Conservation (phyloP, 1,140 invertebrate genomes). For the Drosophila dunni region DNA sequence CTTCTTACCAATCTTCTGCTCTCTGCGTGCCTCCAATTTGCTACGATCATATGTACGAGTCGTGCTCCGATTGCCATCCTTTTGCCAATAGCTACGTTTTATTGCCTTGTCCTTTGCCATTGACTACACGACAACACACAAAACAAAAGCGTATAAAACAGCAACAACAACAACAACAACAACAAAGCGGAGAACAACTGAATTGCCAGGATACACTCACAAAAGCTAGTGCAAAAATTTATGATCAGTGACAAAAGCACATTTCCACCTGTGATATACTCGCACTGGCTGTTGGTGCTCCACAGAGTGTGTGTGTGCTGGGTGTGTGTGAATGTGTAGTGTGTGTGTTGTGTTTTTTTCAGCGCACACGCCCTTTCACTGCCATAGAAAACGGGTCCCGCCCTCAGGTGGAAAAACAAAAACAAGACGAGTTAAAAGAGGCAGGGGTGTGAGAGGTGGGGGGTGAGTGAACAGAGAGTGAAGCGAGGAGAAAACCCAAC, state of each 20-base stretch:
- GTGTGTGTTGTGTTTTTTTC: constrained; percentile 34
- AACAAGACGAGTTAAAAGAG: background rate
- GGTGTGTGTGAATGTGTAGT: constrained; percentile 22
- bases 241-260: constrained; percentile 82
- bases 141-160: constrained; percentile 34
- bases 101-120: constrained; percentile 61
- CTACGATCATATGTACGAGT: constrained; percentile 47
- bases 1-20: constrained; percentile 1
- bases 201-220: constrained; percentile 37
- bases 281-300: constrained; percentile 10
- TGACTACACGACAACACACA: constrained; percentile 18
- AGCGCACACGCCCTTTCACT: constrained; percentile 70
- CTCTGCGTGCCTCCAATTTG: constrained; percentile 56
- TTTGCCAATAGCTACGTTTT: constrained; percentile 75
- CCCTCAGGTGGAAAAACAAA: constrained; percentile 51
- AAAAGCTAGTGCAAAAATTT: constrained; percentile 69
- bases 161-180: constrained; percentile 28
- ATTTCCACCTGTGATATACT: constrained; percentile 79
- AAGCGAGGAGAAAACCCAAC: no score
- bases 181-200: constrained; percentile 10
- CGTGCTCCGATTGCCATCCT: constrained; percentile 16
- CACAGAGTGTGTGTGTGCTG: background rate
- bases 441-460: no score
- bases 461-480: no score
- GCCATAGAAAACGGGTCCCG: constrained; percentile 45